Evolutionary conservation across 2,797 vertebrate species (phyloP).

Genomic region (Phaenicophaeus curvirostris): DNA sequence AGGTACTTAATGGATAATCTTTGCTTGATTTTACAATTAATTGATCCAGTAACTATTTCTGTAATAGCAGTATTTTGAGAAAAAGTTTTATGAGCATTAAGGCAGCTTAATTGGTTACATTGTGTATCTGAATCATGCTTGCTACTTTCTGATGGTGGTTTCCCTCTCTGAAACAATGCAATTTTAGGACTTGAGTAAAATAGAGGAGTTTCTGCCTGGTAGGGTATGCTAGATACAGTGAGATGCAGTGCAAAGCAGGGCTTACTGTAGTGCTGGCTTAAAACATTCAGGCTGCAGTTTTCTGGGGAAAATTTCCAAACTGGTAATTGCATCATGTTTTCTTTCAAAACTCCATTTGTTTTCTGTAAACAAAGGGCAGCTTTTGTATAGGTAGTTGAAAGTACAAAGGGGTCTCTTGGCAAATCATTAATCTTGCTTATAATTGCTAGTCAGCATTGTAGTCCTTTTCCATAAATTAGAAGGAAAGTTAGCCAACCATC

Average conservation of each 20-base stretch:
- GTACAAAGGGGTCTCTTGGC: slow-evolving; percentile 10
- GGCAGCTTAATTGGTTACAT: not conserved
- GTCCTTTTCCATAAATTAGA: slow-evolving; percentile 27
- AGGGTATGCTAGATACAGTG: not conserved
- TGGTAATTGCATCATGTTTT: slow-evolving; percentile 26
- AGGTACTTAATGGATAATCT: not conserved
- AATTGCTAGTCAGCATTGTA: slow-evolving; percentile 23
- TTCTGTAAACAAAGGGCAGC: slow-evolving; percentile 36
- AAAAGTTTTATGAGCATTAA: not conserved
- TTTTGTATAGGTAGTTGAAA: slow-evolving; percentile 38
- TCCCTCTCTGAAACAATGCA: not conserved
- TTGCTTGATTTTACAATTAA: not conserved
- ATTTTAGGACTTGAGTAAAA: not conserved
- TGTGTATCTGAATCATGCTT: not conserved
- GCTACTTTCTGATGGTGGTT: not conserved
- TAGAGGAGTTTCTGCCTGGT: not conserved
- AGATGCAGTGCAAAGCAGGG: not conserved
- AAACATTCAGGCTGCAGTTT: slow-evolving; percentile 4
- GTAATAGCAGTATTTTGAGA: not conserved
- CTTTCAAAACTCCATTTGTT: slow-evolving; percentile 36
- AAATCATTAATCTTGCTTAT: slow-evolving; percentile 53
- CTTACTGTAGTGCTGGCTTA: not conserved
- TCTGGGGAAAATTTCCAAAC: not conserved
- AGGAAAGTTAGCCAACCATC: not conserved
- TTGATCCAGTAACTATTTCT: not conserved